Evolutionary conservation across 2,113 vertebrate species (phyloP), one percentile per base, ranked within the genome.

Genomic region (Silurus meridionalis): DNA sequence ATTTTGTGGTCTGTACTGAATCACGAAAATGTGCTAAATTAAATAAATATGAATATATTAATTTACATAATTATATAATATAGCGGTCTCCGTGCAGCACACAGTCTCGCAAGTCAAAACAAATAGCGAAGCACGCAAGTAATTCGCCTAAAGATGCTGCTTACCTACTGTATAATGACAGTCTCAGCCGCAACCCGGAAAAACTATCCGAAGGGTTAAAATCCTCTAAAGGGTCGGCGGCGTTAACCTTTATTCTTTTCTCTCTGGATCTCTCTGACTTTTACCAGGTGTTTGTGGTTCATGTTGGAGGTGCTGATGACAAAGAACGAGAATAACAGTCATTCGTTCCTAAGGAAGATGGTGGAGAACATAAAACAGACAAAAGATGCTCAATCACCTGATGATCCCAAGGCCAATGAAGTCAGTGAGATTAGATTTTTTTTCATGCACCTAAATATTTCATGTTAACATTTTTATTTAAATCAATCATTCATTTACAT

Each of bases 301-400:
- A 99, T 99, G 98, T 94, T 99, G 91, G 98, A 99, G 93, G 98
- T 99, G 90, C 94, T 99, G 94, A 99, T 99, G 98, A 97, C 97
- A 67, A 99, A 99, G 94, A 99, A 99, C 92, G 98, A 99, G 93
- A 99, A 99, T 91, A 99, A 99, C 92, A 99, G 98, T 91, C 98
- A 99, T 88, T 97, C 97, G 53, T 99, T 99, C 92, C 96, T 99
- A 89, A 96, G 98, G 90, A 99, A 98, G 92, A 99, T 99, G 97
- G 97, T 97, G 66, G 98, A 99, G 92, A 99, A 96, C 91, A 99
- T 99, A 93, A 99, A 99, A 92, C 97, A 98, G 91, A 98, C 97
- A 37, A 96, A 98, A 93, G 98, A 99, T 91, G 97, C 97, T 82
- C 98, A 99, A 89, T 96, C 96, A 91, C 98, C 98, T 80, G 98